Evolutionary conservation across 2,888 invertebrate species (phyloP).

Genomic region (Pterobdella sp.): DNA sequence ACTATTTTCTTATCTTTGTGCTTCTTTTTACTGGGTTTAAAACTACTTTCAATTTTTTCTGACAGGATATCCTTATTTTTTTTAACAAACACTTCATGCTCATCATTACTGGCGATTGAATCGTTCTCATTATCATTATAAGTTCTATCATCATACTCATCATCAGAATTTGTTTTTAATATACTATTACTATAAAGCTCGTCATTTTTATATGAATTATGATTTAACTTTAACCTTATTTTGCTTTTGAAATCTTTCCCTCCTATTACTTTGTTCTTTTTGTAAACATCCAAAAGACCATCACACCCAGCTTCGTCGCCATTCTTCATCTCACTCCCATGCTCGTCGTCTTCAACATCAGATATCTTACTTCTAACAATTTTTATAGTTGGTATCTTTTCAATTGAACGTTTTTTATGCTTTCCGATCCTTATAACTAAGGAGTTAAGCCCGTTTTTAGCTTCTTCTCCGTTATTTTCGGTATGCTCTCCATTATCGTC

Average conservation of each 20-base stretch:
- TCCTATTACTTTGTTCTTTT: neutral
- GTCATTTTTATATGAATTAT: neutral
- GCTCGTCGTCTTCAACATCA: neutral
- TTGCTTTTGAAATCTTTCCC: neutral
- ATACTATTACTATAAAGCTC: neutral
- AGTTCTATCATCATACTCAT: neutral
- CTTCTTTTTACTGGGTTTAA: neutral
- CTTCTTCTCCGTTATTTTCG: neutral
- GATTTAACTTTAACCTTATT: neutral
- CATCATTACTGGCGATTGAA: too few relatives aligned
- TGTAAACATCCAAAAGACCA: neutral
- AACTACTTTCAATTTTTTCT: neutral
- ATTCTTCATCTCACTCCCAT: too few relatives aligned
- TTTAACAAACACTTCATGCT: neutral
- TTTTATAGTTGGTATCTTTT: neutral
- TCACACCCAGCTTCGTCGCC: neutral
- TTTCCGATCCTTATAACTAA: constrained; percentile 1
- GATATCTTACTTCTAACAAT: neutral
- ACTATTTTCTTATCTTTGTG: neutral
- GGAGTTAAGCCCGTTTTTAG: neutral
- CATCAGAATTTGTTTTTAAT: neutral
- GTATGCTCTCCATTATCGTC: neutral
- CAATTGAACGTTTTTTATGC: neutral
- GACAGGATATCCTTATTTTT: neutral
- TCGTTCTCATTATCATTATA: neutral